These are phyloP conservation scores for Imbricaverruca yamaguchii DNA, from an alignment of 2,888 invertebrate species.

Conservation along the genomic window DNA sequence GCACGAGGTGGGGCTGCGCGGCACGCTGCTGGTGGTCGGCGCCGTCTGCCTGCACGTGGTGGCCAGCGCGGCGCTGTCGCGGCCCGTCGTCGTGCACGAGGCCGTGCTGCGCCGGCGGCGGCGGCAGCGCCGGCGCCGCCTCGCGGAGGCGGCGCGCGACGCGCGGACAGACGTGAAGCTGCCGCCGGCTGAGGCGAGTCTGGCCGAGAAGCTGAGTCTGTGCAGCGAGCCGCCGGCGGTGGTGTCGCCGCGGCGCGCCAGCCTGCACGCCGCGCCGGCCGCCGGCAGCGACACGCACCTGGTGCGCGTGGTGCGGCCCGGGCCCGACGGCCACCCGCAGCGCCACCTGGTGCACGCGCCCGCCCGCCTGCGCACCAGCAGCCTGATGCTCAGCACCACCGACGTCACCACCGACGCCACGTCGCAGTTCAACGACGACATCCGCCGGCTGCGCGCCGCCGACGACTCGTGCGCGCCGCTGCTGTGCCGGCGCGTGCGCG, in stretches of 20 bases:
- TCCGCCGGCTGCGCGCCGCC: neutral
- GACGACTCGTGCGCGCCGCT: neutral
- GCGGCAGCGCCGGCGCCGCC: no score
- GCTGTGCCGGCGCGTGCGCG: constrained; percentile 11
- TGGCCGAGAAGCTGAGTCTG: neutral
- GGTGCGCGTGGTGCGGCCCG: neutral
- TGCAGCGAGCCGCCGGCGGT: neutral
- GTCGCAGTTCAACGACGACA: constrained; percentile 41
- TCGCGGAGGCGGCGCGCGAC: neutral
- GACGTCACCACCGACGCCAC: constrained; percentile 67
- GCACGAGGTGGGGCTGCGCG: constrained; percentile 47
- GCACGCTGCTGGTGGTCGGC: constrained; percentile 60
- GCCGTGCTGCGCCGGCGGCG: constrained; percentile 6
- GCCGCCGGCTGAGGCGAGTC: neutral
- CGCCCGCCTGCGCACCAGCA: constrained; percentile 55
- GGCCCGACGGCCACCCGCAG: neutral
- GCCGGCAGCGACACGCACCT: neutral
- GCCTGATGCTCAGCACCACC: constrained; percentile 63
- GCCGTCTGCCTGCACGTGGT: constrained; percentile 69
- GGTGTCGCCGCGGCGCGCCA: neutral
- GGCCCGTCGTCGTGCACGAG: constrained; percentile 48
- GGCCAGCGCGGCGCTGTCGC: constrained; percentile 60
- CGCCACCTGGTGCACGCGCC: neutral
- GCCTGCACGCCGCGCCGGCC: neutral
- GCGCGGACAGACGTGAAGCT: neutral